These are phyloP conservation scores for Anadara kagoshimensis DNA, from an alignment of 1,140 invertebrate species.

Conservation along the genomic window DNA sequence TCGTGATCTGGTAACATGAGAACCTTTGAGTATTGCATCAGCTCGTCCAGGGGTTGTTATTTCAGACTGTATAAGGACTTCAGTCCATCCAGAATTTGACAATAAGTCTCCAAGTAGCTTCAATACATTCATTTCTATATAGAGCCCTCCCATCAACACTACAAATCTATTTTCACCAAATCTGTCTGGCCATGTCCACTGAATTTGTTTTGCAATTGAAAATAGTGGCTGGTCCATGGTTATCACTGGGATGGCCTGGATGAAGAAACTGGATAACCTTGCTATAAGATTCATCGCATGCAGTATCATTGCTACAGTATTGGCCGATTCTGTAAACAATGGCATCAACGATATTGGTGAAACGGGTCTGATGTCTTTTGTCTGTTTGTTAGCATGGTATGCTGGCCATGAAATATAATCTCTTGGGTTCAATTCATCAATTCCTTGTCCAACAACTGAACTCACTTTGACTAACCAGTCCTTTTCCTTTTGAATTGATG, in stretches of 20 bases:
- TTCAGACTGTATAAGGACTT: slow-evolving; percentile 4
- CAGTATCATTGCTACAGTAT: no score
- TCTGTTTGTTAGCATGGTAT: no score
- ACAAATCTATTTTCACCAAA: slow-evolving; percentile 29
- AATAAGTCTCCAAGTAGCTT: slow-evolving; percentile 7
- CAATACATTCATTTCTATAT: slow-evolving; percentile 21
- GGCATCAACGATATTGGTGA: no score
- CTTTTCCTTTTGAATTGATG: no score
- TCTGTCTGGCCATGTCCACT: slow-evolving; percentile 46
- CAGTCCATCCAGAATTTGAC: slow-evolving; percentile 6
- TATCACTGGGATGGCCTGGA: slow-evolving; percentile 34
- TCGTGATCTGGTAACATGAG: not conserved
- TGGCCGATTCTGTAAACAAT: no score
- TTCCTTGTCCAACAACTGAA: no score
- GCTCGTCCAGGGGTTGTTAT: no score
- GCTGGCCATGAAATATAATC: no score
- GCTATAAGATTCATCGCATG: slow-evolving; percentile 44
- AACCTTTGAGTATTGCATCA: not conserved
- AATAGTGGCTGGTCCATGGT: slow-evolving; percentile 46
- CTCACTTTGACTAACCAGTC: no score
- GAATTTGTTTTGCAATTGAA: slow-evolving; percentile 48
- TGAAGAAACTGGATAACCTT: slow-evolving; percentile 33
- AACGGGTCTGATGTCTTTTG: no score
- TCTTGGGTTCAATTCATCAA: no score
- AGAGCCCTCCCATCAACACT: slow-evolving; percentile 26